Percentiles rank a stretch among this genome's conserved stretches.
phyloP scores from a whole-genome alignment of 2,888 invertebrate species.

The Parascotia fuliginaria region DNA sequence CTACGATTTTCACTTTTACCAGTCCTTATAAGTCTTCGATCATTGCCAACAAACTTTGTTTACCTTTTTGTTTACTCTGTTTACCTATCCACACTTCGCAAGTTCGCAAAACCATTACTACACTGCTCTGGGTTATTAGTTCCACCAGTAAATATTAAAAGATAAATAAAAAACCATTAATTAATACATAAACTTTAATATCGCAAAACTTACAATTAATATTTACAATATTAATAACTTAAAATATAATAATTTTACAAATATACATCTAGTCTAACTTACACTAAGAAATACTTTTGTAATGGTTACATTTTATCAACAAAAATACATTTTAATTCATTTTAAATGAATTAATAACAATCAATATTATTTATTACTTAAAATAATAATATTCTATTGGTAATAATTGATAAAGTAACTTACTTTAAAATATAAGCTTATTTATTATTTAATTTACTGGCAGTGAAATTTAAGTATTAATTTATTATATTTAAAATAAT shows the following conservation, averaged over 20 bases:
- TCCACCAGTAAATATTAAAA: too few relatives aligned
- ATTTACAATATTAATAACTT: conserved; percentile 39
- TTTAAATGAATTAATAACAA: conserved; percentile 3
- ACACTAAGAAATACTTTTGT: conserved; percentile 24
- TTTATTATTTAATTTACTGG: not conserved
- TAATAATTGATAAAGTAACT: not conserved
- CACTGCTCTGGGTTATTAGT: too few relatives aligned
- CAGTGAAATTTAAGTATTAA: not conserved
- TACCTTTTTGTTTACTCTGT: too few relatives aligned
- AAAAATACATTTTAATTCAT: conserved; percentile 1
- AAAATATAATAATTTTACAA: conserved; percentile 17
- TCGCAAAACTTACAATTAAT: conserved; percentile 21
- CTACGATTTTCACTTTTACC: too few relatives aligned
- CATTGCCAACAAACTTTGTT: too few relatives aligned
- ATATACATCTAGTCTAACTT: conserved; percentile 21
- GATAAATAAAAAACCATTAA: not conserved
- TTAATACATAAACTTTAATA: conserved; percentile 28
- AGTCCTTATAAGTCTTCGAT: too few relatives aligned
- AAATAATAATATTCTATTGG: not conserved
- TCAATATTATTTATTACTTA: not conserved
- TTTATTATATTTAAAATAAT: not conserved
- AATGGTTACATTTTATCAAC: not conserved
- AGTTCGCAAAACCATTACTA: too few relatives aligned
- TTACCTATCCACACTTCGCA: too few relatives aligned
- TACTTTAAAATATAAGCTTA: not conserved